phyloP scores from a whole-genome alignment of 2,797 vertebrate species.

The Clamator glandarius region DNA sequence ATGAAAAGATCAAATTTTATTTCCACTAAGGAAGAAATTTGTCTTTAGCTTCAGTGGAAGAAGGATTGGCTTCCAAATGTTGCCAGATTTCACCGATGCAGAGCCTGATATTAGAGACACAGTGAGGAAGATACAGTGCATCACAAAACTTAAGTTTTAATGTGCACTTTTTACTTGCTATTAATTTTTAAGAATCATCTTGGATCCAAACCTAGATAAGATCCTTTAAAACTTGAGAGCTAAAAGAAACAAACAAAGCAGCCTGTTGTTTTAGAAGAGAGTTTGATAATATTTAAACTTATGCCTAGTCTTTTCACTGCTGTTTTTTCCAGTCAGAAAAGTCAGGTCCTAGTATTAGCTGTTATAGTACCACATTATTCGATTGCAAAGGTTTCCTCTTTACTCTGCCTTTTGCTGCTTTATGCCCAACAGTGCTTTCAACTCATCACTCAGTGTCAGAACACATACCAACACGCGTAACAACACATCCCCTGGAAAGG shows the following conservation, averaged over 20 bases:
- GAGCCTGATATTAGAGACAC: background rate
- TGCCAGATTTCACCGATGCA: background rate
- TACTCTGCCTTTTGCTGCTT: background rate
- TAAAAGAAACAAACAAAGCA: background rate
- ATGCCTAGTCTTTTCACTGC: background rate
- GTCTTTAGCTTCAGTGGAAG: background rate
- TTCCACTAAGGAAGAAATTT: background rate
- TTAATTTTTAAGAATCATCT: background rate
- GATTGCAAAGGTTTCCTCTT: background rate
- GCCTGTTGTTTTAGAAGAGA: background rate
- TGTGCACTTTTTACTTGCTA: background rate
- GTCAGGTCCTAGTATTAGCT: background rate
- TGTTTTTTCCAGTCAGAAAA: background rate
- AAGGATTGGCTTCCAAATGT: background rate
- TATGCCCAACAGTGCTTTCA: background rate
- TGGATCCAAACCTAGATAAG: background rate
- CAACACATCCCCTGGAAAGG: background rate
- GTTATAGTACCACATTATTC: background rate
- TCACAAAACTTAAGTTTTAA: background rate
- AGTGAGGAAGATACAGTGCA: background rate
- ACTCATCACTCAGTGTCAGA: conserved; percentile 21
- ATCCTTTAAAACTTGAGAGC: background rate
- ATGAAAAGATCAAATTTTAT: background rate
- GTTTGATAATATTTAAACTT: background rate
- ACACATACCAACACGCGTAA: background rate